Conservation (phyloP, 1,140 invertebrate species). For the Vanessa atalanta region DNA sequence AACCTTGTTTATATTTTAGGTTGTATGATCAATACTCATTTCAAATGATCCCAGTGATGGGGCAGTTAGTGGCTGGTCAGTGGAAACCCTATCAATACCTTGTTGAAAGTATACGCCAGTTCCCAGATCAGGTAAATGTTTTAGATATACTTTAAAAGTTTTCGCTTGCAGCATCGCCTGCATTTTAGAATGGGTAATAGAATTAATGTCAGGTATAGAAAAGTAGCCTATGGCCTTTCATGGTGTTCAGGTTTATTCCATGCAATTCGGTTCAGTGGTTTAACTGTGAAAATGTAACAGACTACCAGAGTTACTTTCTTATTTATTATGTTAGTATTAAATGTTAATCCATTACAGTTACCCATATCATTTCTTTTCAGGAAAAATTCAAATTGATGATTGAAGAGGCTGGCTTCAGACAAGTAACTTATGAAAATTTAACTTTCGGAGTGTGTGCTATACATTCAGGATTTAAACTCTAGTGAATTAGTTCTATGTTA, state of each 20-base stretch:
- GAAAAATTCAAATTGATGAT: conserved; percentile 95
- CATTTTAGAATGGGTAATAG: background rate
- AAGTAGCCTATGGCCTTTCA: too few species aligned
- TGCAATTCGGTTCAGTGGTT: too few species aligned
- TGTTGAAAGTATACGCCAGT: conserved; percentile 98
- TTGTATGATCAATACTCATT: conserved; percentile 98
- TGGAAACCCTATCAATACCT: conserved; percentile 99
- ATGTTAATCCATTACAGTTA: background rate
- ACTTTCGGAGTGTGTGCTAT: conserved; percentile 95
- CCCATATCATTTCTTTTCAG: conserved; percentile 79
- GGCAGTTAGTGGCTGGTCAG: conserved; percentile 95
- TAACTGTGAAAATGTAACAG: too few species aligned
- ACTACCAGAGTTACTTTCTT: too few species aligned
- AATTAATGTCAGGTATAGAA: too few species aligned
- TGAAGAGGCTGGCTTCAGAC: conserved; percentile 90
- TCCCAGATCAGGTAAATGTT: conserved; percentile 91
- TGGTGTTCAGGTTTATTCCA: too few species aligned
- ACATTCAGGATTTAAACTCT: conserved; percentile 95
- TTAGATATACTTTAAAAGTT: conserved; percentile 27
- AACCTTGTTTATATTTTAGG: conserved; percentile 78
- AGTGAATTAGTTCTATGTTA: conserved; percentile 25
- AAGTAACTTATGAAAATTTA: conserved; percentile 94
- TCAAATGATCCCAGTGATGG: conserved; percentile 98
- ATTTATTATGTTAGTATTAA: too few species aligned
- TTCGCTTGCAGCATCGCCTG: too few species aligned